These are phyloP conservation scores for Myiagra hebetior DNA, from an alignment of 2,113 vertebrate genomes.

Conservation along the genomic window DNA sequence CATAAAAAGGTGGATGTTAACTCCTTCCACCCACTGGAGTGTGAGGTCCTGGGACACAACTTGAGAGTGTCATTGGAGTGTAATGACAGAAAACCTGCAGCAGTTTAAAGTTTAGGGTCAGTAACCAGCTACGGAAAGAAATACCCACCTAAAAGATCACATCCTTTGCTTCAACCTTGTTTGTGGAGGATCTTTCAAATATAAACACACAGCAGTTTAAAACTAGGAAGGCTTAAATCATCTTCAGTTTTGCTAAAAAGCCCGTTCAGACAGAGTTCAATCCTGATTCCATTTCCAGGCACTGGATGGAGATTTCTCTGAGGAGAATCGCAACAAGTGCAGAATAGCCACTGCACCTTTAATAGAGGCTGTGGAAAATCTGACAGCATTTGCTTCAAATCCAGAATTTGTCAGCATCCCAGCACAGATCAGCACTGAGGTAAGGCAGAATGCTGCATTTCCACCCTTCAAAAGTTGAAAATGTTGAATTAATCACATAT, in stretches of 20 bases:
- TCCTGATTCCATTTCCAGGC: conserved; percentile 70
- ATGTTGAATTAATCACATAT: not conserved
- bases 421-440: conserved; percentile 95
- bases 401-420: conserved; percentile 97
- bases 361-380: conserved; percentile 95
- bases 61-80: not conserved
- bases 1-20: not conserved
- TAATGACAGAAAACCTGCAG: not conserved
- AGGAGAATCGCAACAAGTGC: conserved; percentile 93
- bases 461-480: not conserved
- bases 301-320: conserved; percentile 94
- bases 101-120: not conserved
- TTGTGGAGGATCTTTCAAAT: not conserved
- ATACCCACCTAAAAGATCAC: not conserved
- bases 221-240: not conserved
- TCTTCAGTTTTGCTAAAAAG: not conserved
- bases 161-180: not conserved
- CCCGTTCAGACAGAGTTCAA: not conserved
- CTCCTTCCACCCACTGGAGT: not conserved
- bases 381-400: conserved; percentile 94
- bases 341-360: conserved; percentile 88
- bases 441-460: conserved; percentile 52
- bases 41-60: not conserved
- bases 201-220: not conserved
- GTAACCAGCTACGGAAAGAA: not conserved